Base-by-base conservation (phyloP, 2,888 invertebrate genomes). In the Acleris cristana region DNA sequence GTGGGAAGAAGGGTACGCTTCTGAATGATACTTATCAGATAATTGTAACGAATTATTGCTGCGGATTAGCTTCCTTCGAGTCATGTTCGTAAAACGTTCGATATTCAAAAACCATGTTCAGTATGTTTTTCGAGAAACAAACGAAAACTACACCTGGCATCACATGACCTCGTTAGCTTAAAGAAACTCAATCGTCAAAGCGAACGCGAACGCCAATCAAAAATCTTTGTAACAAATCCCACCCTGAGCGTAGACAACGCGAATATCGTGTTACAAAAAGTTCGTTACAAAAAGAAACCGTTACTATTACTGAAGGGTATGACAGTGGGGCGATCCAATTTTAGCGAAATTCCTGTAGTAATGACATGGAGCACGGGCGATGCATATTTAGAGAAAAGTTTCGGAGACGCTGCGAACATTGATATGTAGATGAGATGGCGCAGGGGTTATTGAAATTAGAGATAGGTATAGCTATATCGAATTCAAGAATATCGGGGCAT, bases 241-340 rank as follows among this genome's bases (percentile, higher is more conserved):
- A 87, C 90, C 91, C 89, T 90, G 87, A 86, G 83, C 79, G 88
- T 85, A 89, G 90, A 91, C 89, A 91, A 88, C 80, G 83, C 79
- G 83, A 83, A 88, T 92, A 92, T 92, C 90, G 77, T 85, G 84
- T 92, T 92, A 88, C 92, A 89, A 89, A 88, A 91, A 90, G 89
- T 92, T 89, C 91, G 91, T 90, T 92, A 90, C 85, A 82, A 88
- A 89, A 89, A 89, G 85, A 86, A 91, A 88, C 90, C 92, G 92
- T 92, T 92, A 90, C 87, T 87, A 86, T 88, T 88, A 88, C 84
- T 79, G 87, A 91, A 90, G 89, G 90, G 90, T 90, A 90, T 88
- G 89, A 89, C 87, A 89, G 82, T 84, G 83, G 88, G 89, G 89
- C 87, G 89, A 91, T 89, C 88, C 89, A 88, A 90, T 91, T 89